Percentiles rank a stretch among this genome's conserved stretches.
Evolutionary conservation across 2,113 vertebrate species (phyloP).

Genomic region (Burhinus bistriatus): DNA sequence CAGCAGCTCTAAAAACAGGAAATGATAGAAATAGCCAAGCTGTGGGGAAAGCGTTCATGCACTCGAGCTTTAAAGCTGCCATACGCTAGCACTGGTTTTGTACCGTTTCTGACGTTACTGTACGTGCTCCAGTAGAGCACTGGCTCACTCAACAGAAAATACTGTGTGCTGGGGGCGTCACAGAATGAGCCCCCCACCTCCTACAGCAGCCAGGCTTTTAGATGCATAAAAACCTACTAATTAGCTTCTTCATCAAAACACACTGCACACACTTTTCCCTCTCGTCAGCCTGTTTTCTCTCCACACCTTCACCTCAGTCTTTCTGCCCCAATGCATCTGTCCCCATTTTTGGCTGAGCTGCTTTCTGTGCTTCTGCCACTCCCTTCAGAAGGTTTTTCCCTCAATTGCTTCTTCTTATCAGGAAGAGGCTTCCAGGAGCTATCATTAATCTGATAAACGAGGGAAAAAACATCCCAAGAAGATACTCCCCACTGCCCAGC

Average conservation of each 20-base stretch:
- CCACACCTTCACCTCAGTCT: neutral
- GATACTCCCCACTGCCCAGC: neutral
- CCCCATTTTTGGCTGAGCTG: neutral
- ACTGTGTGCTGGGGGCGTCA: neutral
- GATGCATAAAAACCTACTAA: neutral
- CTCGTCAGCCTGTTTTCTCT: neutral
- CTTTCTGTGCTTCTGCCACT: rapidly evolving
- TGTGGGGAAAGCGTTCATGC: rapidly evolving
- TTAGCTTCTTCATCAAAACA: neutral
- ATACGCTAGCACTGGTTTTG: rapidly evolving
- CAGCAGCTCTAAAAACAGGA: neutral
- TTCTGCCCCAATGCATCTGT: neutral
- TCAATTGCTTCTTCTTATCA: neutral
- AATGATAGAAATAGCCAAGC: neutral
- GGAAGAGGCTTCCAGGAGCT: neutral
- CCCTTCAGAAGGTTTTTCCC: neutral
- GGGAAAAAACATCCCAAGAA: neutral
- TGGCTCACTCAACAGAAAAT: neutral
- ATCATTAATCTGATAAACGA: neutral
- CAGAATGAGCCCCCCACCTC: neutral
- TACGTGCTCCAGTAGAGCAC: neutral
- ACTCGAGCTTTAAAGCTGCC: neutral
- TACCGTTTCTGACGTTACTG: rapidly evolving
- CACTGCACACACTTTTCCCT: rapidly evolving
- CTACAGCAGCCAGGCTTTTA: neutral